Percentiles rank a stretch among this genome's conserved stretches.
Conservation (phyloP, 1,140 invertebrate species). For the Agraylea sexmaculata region DNA sequence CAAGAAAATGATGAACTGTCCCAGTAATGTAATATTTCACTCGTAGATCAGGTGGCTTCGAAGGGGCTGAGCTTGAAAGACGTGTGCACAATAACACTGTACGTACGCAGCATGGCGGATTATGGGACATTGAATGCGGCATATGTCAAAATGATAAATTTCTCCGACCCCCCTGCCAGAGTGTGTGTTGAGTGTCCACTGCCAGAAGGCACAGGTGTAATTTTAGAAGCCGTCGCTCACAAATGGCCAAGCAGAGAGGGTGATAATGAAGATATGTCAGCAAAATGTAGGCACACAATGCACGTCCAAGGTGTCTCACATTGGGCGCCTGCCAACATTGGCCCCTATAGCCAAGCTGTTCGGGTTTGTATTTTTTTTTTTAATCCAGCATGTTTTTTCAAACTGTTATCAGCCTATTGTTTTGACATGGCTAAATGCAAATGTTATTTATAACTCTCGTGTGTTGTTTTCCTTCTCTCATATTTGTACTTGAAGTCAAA, state of each 20-base stretch:
- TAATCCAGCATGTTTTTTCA: too few species aligned
- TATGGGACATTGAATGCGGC: constrained; percentile 67
- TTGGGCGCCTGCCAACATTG: constrained; percentile 93
- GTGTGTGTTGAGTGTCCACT: constrained; percentile 77
- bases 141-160: constrained; percentile 62
- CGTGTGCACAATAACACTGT: constrained; percentile 69
- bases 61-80: constrained; percentile 51
- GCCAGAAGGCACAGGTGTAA: constrained; percentile 54
- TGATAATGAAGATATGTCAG: constrained; percentile 11
- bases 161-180: constrained; percentile 75
- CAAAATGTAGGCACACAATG: constrained; percentile 56
- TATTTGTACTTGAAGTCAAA: too few species aligned
- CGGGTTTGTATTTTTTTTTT: constrained; percentile 43
- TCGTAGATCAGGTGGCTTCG: constrained; percentile 43
- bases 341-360: constrained; percentile 87
- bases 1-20: too few species aligned
- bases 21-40: too few species aligned
- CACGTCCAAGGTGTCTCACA: constrained; percentile 91
- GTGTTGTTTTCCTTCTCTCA: too few species aligned
- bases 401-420: too few species aligned
- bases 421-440: too few species aligned
- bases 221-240: constrained; percentile 57
- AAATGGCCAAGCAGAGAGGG: constrained; percentile 21
- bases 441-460: too few species aligned
- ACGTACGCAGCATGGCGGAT: constrained; percentile 67